Base-by-base conservation (phyloP, 2,797 vertebrate species). In the Diplodus sargus region DNA sequence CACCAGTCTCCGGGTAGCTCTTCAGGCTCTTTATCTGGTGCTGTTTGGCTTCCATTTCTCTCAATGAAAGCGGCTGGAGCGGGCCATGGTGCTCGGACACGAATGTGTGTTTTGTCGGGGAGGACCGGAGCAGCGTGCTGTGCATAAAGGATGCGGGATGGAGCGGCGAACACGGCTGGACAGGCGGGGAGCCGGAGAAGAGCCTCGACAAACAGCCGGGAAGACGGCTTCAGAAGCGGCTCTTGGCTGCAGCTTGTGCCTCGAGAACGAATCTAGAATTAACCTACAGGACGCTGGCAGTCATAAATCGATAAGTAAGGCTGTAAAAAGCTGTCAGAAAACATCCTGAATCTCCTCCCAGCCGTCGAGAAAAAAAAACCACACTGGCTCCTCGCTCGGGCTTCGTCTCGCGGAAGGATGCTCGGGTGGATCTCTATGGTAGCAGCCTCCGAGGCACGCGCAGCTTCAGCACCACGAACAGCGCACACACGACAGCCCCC, bases 381-480 rank as follows among this genome's bases (percentile, higher is more conserved):
- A 16, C 18, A 49, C 11, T 3, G 61, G 76, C 74, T 73, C 23
- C 48, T 49, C 48, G 18, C 56, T 30, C 25, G 30, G 79, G 69
- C 39, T 39, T 86, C 72, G 64, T 78, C 78, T 85, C 76, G 86
- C 85, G 85, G 76, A 91, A 79, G 82, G 92, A 92, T 91, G 93
- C 90, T 91, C 82, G 72, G 65, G 77, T 81, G 83, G 85, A 82
- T 84, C 49, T 87, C 81, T 87, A 75, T 86, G 86, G 79, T 23
- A 83, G 84, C 83, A 79, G 57, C 84, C 82, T 75, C 85, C 43
- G 76, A 87, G 91, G 93, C 90, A 91, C 93, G 92, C 92, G 93
- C 94, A 95, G 94, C 95, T 91, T 97, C 96, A 97, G 96, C 95
- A 96, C 96, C 96, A 93, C 93, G 89, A 95, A 95, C 95, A 96